Percentiles rank a stretch among this genome's conserved stretches.
phyloP scores from a whole-genome alignment of 2,113 vertebrate species.

The Pandion haliaetus region DNA sequence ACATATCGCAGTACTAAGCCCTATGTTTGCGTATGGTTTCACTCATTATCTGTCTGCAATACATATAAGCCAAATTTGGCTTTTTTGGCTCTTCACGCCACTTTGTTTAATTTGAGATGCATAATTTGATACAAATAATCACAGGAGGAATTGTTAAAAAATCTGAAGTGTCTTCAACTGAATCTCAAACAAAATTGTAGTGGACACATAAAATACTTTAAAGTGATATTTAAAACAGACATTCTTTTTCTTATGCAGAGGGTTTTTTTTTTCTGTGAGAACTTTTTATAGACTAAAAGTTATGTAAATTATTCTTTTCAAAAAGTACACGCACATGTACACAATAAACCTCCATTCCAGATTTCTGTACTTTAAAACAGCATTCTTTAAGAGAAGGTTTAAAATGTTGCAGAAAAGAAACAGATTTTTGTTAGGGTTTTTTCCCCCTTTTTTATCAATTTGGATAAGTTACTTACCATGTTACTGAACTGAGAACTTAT shows the following conservation, averaged over 20 bases:
- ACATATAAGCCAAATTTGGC: neutral
- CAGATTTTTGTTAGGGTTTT: neutral
- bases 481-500: neutral
- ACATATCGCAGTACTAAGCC: neutral
- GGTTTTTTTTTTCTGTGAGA: neutral
- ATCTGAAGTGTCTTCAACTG: neutral
- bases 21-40: neutral
- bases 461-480: neutral
- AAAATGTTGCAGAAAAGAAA: neutral
- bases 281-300: neutral
- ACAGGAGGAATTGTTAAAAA: neutral
- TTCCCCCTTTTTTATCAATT: neutral
- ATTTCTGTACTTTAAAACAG: neutral
- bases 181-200: neutral
- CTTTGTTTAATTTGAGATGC: neutral
- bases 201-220: neutral
- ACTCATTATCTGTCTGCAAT: neutral
- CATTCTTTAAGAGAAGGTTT: neutral
- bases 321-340: neutral
- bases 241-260: neutral
- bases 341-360: neutral
- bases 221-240: neutral
- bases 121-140: neutral
- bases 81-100: neutral
- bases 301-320: neutral